Conservation (phyloP, 2,888 invertebrate species). For the Xestia xanthographa region DNA sequence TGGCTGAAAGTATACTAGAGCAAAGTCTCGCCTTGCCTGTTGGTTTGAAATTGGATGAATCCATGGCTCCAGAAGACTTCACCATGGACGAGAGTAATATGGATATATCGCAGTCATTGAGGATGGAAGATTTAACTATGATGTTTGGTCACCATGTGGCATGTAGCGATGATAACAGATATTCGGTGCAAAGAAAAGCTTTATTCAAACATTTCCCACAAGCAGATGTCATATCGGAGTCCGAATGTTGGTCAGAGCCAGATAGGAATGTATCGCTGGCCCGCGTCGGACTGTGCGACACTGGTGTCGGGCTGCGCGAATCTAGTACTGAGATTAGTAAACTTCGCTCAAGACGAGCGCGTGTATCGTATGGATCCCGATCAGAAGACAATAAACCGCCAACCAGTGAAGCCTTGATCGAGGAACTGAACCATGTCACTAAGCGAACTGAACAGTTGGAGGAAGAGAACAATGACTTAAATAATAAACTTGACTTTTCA, state of each 20-base stretch:
- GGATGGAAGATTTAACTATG: slow-evolving; percentile 86
- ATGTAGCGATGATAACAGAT: slow-evolving; percentile 79
- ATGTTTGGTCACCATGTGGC: slow-evolving; percentile 87
- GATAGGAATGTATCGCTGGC: slow-evolving; percentile 95
- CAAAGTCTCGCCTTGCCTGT: slow-evolving; percentile 88
- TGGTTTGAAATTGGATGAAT: slow-evolving; percentile 86
- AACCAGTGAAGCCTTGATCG: slow-evolving; percentile 89
- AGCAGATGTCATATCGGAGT: slow-evolving; percentile 91
- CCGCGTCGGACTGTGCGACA: slow-evolving; percentile 92
- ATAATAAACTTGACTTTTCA: slow-evolving; percentile 82
- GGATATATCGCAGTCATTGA: slow-evolving; percentile 85
- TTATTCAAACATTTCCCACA: slow-evolving; percentile 76
- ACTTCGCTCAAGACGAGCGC: slow-evolving; percentile 82
- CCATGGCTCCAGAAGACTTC: slow-evolving; percentile 86
- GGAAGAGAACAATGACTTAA: slow-evolving; percentile 84
- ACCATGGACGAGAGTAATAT: slow-evolving; percentile 86
- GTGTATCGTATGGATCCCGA: slow-evolving; percentile 84
- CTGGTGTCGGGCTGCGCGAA: slow-evolving; percentile 77
- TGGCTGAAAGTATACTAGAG: slow-evolving; percentile 87
- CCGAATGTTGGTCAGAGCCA: slow-evolving; percentile 97
- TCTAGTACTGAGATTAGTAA: slow-evolving; percentile 81
- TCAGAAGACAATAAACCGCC: slow-evolving; percentile 87
- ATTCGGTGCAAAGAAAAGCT: slow-evolving; percentile 70
- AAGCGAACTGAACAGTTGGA: slow-evolving; percentile 79
- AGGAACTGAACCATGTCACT: slow-evolving; percentile 87